Conservation (phyloP, 2,888 invertebrate species). For the Patella pellucida region DNA sequence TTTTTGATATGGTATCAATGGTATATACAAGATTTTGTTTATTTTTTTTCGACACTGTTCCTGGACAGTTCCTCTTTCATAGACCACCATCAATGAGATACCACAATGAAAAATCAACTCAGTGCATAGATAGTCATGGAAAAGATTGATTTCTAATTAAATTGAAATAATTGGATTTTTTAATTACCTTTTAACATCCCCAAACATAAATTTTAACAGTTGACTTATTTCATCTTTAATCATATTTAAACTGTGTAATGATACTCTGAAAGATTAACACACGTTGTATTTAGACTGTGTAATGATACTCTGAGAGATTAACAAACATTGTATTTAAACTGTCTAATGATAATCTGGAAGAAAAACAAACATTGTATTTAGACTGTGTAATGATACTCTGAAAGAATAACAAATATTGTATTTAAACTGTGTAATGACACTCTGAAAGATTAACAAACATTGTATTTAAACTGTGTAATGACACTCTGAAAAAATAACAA, state of each 20-base stretch:
- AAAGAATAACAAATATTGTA: not conserved
- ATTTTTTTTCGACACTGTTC: too few species aligned
- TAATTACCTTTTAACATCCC: slow-evolving; percentile 20
- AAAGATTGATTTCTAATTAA: too few species aligned
- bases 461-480: slow-evolving; percentile 6
- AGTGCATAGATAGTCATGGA: too few species aligned
- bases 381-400: too few species aligned
- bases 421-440: too few species aligned
- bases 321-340: not conserved
- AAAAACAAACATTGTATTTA: not conserved
- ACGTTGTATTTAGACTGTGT: not conserved
- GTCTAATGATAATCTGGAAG: not conserved
- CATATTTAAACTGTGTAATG: slow-evolving; percentile 7
- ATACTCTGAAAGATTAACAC: slow-evolving; percentile 23
- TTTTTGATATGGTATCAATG: too few species aligned
- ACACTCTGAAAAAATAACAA: slow-evolving; percentile 23
- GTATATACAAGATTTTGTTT: too few species aligned
- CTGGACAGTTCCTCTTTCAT: too few species aligned
- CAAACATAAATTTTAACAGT: slow-evolving; percentile 25
- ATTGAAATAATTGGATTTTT: too few species aligned
- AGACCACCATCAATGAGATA: too few species aligned
- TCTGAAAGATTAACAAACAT: not conserved
- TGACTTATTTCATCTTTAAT: slow-evolving; percentile 24
- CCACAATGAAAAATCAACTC: too few species aligned
- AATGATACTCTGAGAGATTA: not conserved